A percentile compares a stretch with the other conserved stretches of the same genome.
Evolutionary conservation across 2,113 vertebrate genomes (phyloP).

Genomic region (Spermophilus dauricus): DNA sequence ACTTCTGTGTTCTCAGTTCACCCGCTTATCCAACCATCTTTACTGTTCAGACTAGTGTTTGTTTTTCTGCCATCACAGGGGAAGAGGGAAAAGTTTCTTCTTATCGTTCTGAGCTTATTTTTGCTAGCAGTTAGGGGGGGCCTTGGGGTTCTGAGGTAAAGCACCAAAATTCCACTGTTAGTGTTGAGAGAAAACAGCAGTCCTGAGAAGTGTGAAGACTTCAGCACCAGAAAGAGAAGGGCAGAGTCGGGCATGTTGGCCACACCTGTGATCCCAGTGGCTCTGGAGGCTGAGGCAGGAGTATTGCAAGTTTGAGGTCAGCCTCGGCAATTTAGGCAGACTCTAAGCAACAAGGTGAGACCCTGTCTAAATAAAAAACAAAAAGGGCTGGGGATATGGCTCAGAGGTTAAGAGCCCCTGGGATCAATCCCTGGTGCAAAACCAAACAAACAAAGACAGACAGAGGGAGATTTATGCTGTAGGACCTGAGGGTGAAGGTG

Average conservation of each 20-base stretch:
- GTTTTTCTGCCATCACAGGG: neutral
- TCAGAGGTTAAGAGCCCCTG: neutral
- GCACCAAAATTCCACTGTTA: neutral
- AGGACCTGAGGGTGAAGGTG: neutral
- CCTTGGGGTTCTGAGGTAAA: neutral
- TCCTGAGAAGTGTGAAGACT: neutral
- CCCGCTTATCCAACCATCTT: neutral
- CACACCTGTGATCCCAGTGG: too few species aligned
- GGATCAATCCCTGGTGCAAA: neutral
- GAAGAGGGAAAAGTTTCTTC: neutral
- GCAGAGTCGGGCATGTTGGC: neutral
- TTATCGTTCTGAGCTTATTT: slow-evolving; percentile 8
- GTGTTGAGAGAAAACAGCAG: neutral
- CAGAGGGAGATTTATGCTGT: neutral
- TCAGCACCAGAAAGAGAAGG: neutral
- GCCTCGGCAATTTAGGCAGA: neutral
- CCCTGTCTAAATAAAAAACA: neutral
- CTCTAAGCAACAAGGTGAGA: too few species aligned
- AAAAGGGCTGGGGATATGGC: neutral
- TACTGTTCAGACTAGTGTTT: neutral
- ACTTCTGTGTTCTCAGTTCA: neutral
- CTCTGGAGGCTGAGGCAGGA: neutral
- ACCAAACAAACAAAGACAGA: too few species aligned
- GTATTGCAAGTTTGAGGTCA: neutral
- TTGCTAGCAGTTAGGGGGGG: neutral